Evolutionary conservation across 2,888 invertebrate genomes (phyloP).

Genomic region (Chelonus formosanus): DNA sequence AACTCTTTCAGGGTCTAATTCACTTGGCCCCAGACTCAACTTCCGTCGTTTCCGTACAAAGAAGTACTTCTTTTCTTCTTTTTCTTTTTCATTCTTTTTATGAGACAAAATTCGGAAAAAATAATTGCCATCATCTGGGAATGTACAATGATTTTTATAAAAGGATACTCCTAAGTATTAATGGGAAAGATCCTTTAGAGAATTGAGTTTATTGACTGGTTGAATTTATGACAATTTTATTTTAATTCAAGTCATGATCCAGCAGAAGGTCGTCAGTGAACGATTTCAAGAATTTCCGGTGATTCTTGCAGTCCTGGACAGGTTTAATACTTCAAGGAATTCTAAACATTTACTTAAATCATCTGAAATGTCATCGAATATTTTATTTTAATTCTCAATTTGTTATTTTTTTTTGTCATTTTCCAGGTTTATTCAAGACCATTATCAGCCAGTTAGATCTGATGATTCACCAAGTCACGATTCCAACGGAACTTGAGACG

Average conservation of each 20-base stretch:
- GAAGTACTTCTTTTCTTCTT: neutral
- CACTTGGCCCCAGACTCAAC: constrained; percentile 23
- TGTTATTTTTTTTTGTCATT: neutral
- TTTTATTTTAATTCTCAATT: neutral
- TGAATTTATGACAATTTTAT: constrained; percentile 1
- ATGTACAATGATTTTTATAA: no score
- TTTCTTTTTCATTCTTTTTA: no score
- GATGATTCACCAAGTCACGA: constrained; percentile 32
- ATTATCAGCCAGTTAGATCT: constrained; percentile 7
- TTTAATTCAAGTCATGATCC: constrained; percentile 23
- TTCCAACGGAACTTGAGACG: constrained; percentile 31
- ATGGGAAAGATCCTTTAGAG: neutral
- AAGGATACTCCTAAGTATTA: no score
- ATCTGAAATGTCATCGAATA: neutral
- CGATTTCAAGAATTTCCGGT: constrained; percentile 51
- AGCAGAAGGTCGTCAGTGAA: constrained; percentile 20
- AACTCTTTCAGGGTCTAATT: constrained; percentile 36
- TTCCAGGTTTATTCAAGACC: neutral
- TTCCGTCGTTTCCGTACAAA: constrained; percentile 15
- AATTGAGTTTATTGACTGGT: neutral
- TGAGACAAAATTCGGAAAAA: no score
- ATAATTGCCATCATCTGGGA: no score
- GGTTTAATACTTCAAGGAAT: constrained; percentile 24
- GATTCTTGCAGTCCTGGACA: constrained; percentile 21
- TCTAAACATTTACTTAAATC: neutral